Evolutionary conservation across 2,888 invertebrate species (phyloP).

Genomic region (Noctua fimbriata): DNA sequence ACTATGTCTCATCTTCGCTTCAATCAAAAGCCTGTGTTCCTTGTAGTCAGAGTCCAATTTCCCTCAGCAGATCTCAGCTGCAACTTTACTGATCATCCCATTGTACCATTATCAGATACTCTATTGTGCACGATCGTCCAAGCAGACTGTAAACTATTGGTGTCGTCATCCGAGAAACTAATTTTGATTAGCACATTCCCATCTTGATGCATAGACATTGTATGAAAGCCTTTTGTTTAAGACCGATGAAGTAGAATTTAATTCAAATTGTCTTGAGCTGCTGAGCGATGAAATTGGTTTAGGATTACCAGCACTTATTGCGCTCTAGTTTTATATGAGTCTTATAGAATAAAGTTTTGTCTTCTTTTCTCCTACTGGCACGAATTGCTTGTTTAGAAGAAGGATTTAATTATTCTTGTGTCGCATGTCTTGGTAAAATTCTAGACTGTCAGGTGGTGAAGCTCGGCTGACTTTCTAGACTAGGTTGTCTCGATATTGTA

Average conservation of each 20-base stretch:
- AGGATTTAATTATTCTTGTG: not conserved
- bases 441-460: too few relatives aligned
- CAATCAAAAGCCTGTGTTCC: not conserved
- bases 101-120: slow-evolving; percentile 11
- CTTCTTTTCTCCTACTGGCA: not conserved
- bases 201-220: slow-evolving; percentile 8
- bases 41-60: not conserved
- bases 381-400: not conserved
- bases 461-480: too few relatives aligned
- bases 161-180: slow-evolving; percentile 45
- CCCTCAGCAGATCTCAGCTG: slow-evolving; percentile 14
- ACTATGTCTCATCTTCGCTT: not conserved
- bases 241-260: slow-evolving; percentile 11
- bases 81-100: not conserved
- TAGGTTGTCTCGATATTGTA: too few relatives aligned
- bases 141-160: slow-evolving; percentile 18
- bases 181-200: slow-evolving; percentile 33
- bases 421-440: too few relatives aligned
- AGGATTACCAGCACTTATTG: too few relatives aligned
- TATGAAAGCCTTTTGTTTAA: slow-evolving; percentile 26
- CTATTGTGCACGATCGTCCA: slow-evolving; percentile 5
- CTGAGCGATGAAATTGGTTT: not conserved
- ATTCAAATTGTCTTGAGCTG: slow-evolving; percentile 13
- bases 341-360: not conserved
- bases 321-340: not conserved